A percentile compares a stretch with the other conserved stretches of the same genome.
phyloP scores from a whole-genome alignment of 2,113 vertebrate species.

The Melanostigma gelatinosum region DNA sequence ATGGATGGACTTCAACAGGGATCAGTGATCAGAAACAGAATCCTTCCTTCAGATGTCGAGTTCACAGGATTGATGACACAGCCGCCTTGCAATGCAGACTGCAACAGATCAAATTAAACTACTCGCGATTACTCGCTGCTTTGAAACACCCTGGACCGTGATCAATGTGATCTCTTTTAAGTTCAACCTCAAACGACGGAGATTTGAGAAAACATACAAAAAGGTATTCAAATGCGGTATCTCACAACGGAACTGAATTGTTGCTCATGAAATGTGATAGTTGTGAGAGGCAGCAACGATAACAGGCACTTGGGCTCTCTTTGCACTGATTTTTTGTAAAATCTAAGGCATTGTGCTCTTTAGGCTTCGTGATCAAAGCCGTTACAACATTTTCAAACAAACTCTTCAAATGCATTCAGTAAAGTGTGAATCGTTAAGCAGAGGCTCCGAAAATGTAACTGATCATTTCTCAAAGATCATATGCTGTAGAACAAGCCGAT shows the following conservation, averaged over 20 bases:
- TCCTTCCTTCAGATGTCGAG: slow-evolving; percentile 81
- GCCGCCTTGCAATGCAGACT: slow-evolving; percentile 76
- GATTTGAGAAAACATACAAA: slow-evolving; percentile 70
- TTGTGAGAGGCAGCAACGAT: slow-evolving; percentile 71
- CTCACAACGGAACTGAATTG: slow-evolving; percentile 57
- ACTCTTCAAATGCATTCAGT: slow-evolving; percentile 70
- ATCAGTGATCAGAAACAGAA: slow-evolving; percentile 79
- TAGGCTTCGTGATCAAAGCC: slow-evolving; percentile 70
- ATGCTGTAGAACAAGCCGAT: slow-evolving; percentile 21
- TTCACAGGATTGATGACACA: slow-evolving; percentile 84
- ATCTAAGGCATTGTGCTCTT: slow-evolving; percentile 71
- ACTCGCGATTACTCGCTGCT: slow-evolving; percentile 77
- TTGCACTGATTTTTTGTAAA: slow-evolving; percentile 61
- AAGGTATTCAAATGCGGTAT: slow-evolving; percentile 69
- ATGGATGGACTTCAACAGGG: slow-evolving; percentile 77
- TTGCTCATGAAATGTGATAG: slow-evolving; percentile 76
- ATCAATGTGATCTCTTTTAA: slow-evolving; percentile 78
- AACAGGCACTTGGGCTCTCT: slow-evolving; percentile 62
- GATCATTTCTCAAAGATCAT: slow-evolving; percentile 63
- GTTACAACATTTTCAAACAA: slow-evolving; percentile 64
- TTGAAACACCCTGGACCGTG: slow-evolving; percentile 80
- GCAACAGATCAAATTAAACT: slow-evolving; percentile 84
- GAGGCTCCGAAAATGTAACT: slow-evolving; percentile 41
- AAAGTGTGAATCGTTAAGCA: slow-evolving; percentile 61
- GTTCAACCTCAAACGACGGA: slow-evolving; percentile 74